Evolutionary conservation across 2,113 vertebrate genomes (phyloP), one percentile per base, ranked within the genome.

Genomic region (Acrocephalus arundinaceus): DNA sequence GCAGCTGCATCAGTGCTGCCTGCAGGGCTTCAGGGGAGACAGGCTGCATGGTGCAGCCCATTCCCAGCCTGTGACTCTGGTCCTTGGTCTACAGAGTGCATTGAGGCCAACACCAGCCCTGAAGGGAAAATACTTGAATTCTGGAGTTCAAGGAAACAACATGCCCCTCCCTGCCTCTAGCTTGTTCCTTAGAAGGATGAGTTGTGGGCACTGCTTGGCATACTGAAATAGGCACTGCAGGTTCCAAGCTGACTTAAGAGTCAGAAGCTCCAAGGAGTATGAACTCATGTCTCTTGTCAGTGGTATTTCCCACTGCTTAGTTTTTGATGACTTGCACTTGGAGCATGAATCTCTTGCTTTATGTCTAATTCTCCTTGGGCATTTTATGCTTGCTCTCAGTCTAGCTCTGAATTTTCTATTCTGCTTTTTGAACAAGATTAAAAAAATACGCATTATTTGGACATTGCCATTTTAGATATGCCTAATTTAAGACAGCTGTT

Each of bases 51-150:
- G 65, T 35, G 27, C n/a, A 77, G 72, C 41, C 9, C 72, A 17
- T 39, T 51, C 43, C 46, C 68, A 81, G 31, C 8, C n/a, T 30
- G 22, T 24, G 59, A 10, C n/a, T 62, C 48, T 52, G 48, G 3
- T 63, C 37, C 15, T 39, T 37, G 37, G 2, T 15, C n/a, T 61
- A 0, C 3, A 14, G 48, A 37, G 5, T 1, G 0, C 33, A 2
- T 18, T 15, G 37, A 67, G 20, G 27, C 16, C 54, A 72, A 33
- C 31, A 23, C 8, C 22, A 55, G 14, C 22, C 25, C 33, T 55
- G 11, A 28, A 54, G 20, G 54, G 31, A 68, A 77, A 74, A 33
- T 6, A 7, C 6, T 4, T 28, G 63, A 58, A n/a, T 62, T 90
- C 21, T 59, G 25, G 52, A 61, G 13, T 27, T 90, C 58, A 57